Percentiles rank a stretch among this genome's conserved stretches.
These are phyloP conservation scores for Aurelia sp. DNA, from an alignment of 30 jellyfish, hydroid and myxozoan species.

Conservation along the genomic window DNA sequence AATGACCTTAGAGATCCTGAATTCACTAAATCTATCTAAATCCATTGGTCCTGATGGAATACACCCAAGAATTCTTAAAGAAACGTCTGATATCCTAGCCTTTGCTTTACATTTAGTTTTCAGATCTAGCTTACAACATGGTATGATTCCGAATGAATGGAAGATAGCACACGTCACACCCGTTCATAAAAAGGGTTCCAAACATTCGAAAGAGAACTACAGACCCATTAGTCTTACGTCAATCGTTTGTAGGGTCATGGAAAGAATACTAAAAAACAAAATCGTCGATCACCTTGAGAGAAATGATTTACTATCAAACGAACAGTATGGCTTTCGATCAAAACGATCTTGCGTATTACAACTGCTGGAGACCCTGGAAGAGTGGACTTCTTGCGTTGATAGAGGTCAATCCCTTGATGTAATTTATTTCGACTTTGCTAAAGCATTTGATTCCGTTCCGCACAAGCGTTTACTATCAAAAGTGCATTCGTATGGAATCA, in stretches of 20 bases:
- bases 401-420: background rate
- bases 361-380: constrained; percentile 25
- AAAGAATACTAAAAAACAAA: too few species aligned
- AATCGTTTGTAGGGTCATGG: too few species aligned
- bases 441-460: constrained; percentile 47
- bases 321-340: constrained; percentile 24
- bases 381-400: constrained; percentile 11
- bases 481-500: constrained; percentile 20
- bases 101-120: background rate
- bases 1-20: too few species aligned
- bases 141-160: constrained; percentile 50
- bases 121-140: constrained; percentile 26
- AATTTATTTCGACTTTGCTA: constrained; percentile 24
- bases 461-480: constrained; percentile 1
- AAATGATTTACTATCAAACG: background rate
- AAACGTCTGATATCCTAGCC: constrained; percentile 8
- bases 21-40: too few species aligned
- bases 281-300: too few species aligned
- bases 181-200: background rate
- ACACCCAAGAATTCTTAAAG: background rate
- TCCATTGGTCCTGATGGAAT: too few species aligned
- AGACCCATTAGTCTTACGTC: too few species aligned
- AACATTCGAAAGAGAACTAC: too few species aligned
- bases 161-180: constrained; percentile 33
- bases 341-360: constrained; percentile 28